phyloP scores from a whole-genome alignment of 2,113 vertebrate species.

The Pseudolaguvia tuberculata region DNA sequence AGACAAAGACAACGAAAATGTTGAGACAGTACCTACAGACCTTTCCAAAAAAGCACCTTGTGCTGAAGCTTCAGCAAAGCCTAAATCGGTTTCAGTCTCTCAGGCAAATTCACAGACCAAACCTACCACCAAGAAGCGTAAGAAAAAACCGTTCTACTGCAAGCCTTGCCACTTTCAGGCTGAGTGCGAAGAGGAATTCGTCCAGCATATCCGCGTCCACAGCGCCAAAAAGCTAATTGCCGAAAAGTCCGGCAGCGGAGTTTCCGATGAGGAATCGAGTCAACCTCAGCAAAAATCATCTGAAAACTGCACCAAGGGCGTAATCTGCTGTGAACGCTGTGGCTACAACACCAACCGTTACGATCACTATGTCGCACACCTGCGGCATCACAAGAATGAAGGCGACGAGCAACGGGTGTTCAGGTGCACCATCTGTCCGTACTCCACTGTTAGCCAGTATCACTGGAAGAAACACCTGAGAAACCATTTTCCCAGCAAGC shows the following conservation, averaged over 20 bases:
- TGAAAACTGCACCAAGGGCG: conserved; percentile 75
- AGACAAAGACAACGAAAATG: neutral
- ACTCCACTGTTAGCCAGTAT: conserved; percentile 95
- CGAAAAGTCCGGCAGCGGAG: conserved; percentile 74
- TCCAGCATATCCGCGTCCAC: conserved; percentile 85
- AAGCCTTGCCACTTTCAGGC: conserved; percentile 93
- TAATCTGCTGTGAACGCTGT: conserved; percentile 91
- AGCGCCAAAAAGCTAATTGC: conserved; percentile 87
- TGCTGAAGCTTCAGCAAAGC: conserved; percentile 40
- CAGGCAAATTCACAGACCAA: conserved; percentile 50
- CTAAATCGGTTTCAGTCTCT: conserved; percentile 51
- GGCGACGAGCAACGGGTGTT: conserved; percentile 85
- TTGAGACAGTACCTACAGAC: conserved; percentile 32
- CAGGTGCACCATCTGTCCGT: conserved; percentile 92
- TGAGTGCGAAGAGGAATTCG: conserved; percentile 85
- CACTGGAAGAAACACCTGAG: conserved; percentile 98
- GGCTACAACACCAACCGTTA: conserved; percentile 98
- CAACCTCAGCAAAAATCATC: conserved; percentile 49
- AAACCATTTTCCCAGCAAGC: conserved; percentile 95
- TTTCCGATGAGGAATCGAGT: conserved; percentile 68
- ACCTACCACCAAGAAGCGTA: conserved; percentile 66
- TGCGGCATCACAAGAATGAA: conserved; percentile 90
- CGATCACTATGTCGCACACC: conserved; percentile 93
- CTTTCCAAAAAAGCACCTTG: conserved; percentile 29
- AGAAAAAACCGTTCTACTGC: conserved; percentile 90